A percentile compares a stretch with the other conserved stretches of the same genome.
Evolutionary conservation across 2,888 invertebrate genomes (phyloP).

Genomic region (Malacosoma neustria): DNA sequence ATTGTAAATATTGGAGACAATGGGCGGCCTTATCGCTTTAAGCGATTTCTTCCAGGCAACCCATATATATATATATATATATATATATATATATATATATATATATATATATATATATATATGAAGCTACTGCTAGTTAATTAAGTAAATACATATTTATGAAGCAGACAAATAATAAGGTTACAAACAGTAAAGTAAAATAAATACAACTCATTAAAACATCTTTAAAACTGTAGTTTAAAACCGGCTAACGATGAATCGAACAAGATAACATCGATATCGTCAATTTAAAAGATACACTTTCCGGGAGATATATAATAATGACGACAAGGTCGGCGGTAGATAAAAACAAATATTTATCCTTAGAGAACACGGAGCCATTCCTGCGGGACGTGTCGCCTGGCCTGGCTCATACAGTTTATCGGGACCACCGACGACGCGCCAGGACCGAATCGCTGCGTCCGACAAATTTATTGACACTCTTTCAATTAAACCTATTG

Average conservation of each 20-base stretch:
- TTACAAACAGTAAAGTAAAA: too few relatives aligned
- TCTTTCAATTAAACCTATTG: constrained; percentile 74
- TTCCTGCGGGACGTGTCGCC: constrained; percentile 48
- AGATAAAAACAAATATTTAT: constrained; percentile 62
- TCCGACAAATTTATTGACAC: constrained; percentile 73
- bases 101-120: too few relatives aligned
- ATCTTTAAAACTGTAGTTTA: constrained; percentile 16
- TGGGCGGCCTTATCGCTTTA: too few relatives aligned
- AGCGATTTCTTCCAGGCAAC: too few relatives aligned
- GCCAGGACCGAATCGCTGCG: constrained; percentile 31
- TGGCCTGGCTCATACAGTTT: constrained; percentile 39
- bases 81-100: too few relatives aligned
- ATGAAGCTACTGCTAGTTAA: too few relatives aligned
- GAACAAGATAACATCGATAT: constrained; percentile 38
- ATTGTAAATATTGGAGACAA: too few relatives aligned
- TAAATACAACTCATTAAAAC: not conserved
- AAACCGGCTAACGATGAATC: constrained; percentile 14
- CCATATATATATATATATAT: too few relatives aligned
- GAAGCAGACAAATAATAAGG: too few relatives aligned
- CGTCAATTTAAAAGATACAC: constrained; percentile 40
- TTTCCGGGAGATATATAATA: constrained; percentile 53
- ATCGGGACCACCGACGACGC: constrained; percentile 66
- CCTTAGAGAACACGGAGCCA: constrained; percentile 44
- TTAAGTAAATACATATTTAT: too few relatives aligned
- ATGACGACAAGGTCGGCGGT: constrained; percentile 54